Conservation (phyloP, 1,140 invertebrate genomes). For the Drosophila ercepeae region DNA sequence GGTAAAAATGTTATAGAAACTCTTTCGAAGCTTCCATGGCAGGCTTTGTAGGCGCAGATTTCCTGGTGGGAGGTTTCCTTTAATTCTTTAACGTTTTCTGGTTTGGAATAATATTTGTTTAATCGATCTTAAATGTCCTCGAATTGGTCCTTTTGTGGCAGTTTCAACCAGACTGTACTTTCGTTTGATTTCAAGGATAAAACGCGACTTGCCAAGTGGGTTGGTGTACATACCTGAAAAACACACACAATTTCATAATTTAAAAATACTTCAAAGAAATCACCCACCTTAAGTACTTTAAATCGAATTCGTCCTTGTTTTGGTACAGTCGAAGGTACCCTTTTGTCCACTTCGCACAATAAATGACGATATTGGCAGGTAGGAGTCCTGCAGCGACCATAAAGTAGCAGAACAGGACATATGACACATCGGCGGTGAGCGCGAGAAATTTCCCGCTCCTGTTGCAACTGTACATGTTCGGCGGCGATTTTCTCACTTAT, state of each 20-base stretch:
- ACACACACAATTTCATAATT: background rate
- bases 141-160: too few species aligned
- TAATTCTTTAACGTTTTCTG: too few species aligned
- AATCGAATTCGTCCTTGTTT: slow-evolving; percentile 5
- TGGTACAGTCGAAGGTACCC: slow-evolving; percentile 27
- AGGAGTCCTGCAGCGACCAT: slow-evolving; percentile 17
- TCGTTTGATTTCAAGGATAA: too few species aligned
- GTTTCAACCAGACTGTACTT: background rate
- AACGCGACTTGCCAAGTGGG: too few species aligned
- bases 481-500: background rate
- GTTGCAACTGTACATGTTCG: slow-evolving; percentile 14
- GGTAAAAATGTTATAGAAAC: too few species aligned
- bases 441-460: background rate
- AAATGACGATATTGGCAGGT: slow-evolving; percentile 41
- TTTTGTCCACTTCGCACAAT: background rate
- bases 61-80: too few species aligned
- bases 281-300: slow-evolving; percentile 9
- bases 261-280: background rate
- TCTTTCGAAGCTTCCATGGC: too few species aligned
- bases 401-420: slow-evolving; percentile 14
- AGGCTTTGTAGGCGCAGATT: too few species aligned
- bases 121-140: too few species aligned
- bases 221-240: background rate
- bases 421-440: slow-evolving; percentile 11
- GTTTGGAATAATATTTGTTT: too few species aligned